phyloP scores from a whole-genome alignment of 2,113 vertebrate genomes.

The cat (Felis catus) region DNA sequence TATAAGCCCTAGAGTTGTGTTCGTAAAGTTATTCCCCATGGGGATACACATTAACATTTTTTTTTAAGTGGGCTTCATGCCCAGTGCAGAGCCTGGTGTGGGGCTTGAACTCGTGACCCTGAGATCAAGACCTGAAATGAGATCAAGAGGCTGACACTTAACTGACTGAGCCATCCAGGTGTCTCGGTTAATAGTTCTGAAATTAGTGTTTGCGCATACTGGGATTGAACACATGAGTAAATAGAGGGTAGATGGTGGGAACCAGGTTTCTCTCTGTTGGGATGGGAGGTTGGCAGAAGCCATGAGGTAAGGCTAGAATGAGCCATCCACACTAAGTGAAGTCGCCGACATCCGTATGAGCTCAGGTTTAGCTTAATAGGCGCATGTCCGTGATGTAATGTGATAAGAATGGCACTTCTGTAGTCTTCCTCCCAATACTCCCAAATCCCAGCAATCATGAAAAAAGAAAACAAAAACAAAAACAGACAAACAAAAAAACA shows the following conservation, averaged over 20 bases:
- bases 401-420: neutral
- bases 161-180: no score
- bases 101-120: no score
- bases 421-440: neutral
- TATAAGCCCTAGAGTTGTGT: neutral
- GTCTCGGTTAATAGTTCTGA: neutral
- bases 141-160: no score
- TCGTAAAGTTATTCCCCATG: neutral
- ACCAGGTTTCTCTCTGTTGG: neutral
- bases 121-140: no score
- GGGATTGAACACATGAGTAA: neutral
- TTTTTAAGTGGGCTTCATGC: no score
- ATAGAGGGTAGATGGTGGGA: neutral
- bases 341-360: neutral
- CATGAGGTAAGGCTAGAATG: neutral
- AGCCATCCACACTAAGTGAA: neutral
- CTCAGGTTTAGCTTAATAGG: neutral
- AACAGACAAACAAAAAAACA: neutral
- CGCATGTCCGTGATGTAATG: neutral
- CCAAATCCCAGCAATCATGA: neutral
- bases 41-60: neutral
- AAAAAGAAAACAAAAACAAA: no score
- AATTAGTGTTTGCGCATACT: neutral
- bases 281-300: neutral
- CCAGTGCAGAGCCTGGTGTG: no score